phyloP scores from a whole-genome alignment of 1,140 invertebrate species.

The Drosophila pruinosa region DNA sequence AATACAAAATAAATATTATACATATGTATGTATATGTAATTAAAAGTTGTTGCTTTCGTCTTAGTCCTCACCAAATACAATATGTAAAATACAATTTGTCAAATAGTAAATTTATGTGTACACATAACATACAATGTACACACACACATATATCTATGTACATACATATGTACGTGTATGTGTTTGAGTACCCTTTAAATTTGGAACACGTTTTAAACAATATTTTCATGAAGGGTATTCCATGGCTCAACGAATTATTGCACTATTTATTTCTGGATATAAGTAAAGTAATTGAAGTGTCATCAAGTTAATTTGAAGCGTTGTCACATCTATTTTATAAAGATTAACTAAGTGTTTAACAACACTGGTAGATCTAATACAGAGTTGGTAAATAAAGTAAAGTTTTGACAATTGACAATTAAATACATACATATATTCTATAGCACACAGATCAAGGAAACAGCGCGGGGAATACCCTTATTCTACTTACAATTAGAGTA shows the following conservation, averaged over 20 bases:
- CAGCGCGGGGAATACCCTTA: conserved; percentile 8
- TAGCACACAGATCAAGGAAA: not conserved
- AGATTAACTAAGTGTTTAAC: not conserved
- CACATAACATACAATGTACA: conserved; percentile 1
- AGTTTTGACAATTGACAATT: not conserved
- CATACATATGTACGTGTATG: not conserved
- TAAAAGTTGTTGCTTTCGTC: conserved; percentile 17
- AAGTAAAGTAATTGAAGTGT: not conserved
- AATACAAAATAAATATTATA: conserved; percentile 6
- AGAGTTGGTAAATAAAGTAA: not conserved
- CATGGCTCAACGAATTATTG: not conserved
- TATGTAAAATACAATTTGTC: conserved; percentile 27
- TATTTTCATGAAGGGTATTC: conserved; percentile 2
- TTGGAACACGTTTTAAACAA: conserved; percentile 12
- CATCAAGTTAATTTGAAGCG: not conserved
- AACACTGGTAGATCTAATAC: not conserved
- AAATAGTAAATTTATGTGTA: conserved; percentile 15
- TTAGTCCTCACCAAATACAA: not conserved
- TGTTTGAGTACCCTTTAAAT: not conserved
- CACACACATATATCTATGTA: conserved; percentile 2
- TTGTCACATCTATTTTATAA: too few relatives aligned
- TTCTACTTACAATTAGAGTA: not conserved
- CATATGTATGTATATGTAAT: conserved; percentile 18
- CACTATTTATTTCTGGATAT: not conserved
- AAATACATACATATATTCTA: too few relatives aligned